Base-by-base conservation (phyloP, 2,113 vertebrate genomes). In the Brienomyrus brachyistius region DNA sequence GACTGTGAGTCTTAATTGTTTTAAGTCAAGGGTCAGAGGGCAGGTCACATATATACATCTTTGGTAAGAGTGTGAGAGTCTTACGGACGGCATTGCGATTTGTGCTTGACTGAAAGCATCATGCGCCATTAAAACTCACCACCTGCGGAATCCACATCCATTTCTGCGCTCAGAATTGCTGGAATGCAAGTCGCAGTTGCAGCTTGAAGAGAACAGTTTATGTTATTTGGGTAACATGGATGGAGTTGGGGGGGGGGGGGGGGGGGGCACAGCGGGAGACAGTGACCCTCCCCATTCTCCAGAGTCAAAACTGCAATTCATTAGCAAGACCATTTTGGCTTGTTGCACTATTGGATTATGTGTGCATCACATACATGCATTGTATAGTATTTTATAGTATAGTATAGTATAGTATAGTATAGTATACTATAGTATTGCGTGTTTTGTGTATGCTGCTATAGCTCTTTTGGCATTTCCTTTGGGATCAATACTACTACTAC, bases 11-110 rank as follows among this genome's bases (percentile, higher is more conserved):
- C 95, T 95, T 95, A 94, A 96, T 8, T 84, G 40, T 84, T 45
- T 84, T 48, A 47, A 47, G 82, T 96, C 95, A 95, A 94, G 95
- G 97, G 96, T 97, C 96, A 97, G 90, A 54, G 93, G 89, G 93
- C 62, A 91, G 96, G 96, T 96, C 96, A 96, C n/a, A 91, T 70
- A 43, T 91, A 54, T 90, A 92, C 84, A 89, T 96, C 93, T 92
- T 89, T 74, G 56, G 17, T 91, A 91, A 89, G 47, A 84, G 91
- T 62, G 48, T 21, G 17, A 94, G 91, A 90, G 92, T 95, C 95
- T 93, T 91, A 91, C 91, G 10, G 59, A 70, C 9, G 1, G 31
- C 85, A 52, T 27, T 84, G 66, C 45, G 47, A 31, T 89, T 85
- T 48, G 62, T 47, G 27, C 82, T 80, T 92, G 56, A 92, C 70